Percentiles rank a stretch among this genome's conserved stretches.
phyloP scores from a whole-genome alignment of 1,140 invertebrate genomes.

The Heliconius nattereri region DNA sequence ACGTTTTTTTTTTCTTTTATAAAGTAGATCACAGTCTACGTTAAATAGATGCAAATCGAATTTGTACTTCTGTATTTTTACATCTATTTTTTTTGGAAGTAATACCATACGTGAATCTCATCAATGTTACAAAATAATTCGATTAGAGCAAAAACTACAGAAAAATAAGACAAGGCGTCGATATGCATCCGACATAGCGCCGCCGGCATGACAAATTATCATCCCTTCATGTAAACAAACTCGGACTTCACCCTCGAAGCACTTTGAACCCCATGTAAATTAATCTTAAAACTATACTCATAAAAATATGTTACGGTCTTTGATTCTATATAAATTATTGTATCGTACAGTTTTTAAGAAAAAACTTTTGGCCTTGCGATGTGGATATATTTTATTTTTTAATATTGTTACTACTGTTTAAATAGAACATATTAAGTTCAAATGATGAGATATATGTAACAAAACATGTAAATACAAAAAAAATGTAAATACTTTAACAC shows the following conservation, averaged over 20 bases:
- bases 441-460: no score
- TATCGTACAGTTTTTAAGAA: no score
- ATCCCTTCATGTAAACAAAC: conserved; percentile 27
- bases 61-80: background rate
- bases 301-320: background rate
- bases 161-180: conserved; percentile 16
- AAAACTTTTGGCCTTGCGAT: no score
- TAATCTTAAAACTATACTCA: conserved; percentile 5
- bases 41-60: background rate
- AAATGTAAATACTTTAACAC: no score
- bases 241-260: conserved; percentile 11
- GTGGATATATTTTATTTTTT: no score
- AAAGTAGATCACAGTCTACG: no score
- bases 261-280: conserved; percentile 14
- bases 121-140: background rate
- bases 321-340: no score
- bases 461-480: no score
- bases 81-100: background rate
- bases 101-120: background rate
- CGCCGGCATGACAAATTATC: conserved; percentile 19
- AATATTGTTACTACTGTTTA: no score
- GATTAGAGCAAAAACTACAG: background rate
- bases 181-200: conserved; percentile 18
- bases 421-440: no score
- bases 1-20: no score